A percentile compares a stretch with the other conserved stretches of the same genome.
Evolutionary conservation across 2,888 invertebrate genomes (phyloP).

Genomic region (Cremastobaeus sp.): DNA sequence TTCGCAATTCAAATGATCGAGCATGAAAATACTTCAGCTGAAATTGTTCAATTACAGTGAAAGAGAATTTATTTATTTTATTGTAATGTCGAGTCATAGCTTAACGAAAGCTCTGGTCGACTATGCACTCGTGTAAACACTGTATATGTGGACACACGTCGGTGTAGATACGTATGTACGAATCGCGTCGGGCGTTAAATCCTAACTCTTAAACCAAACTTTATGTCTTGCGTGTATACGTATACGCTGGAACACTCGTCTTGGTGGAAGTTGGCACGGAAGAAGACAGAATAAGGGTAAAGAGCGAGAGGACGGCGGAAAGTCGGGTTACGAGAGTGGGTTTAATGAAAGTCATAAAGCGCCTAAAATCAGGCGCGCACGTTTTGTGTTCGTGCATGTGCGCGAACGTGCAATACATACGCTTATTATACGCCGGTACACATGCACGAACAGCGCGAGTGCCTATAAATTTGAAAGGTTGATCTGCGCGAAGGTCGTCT

Average conservation of each 20-base stretch:
- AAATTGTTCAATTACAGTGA: slow-evolving; percentile 3
- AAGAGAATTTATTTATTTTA: slow-evolving; percentile 32
- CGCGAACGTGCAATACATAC: slow-evolving; percentile 37
- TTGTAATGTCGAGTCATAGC: slow-evolving; percentile 71
- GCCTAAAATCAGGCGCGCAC: slow-evolving; percentile 55
- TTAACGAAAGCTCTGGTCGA: slow-evolving; percentile 64
- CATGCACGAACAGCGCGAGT: slow-evolving; percentile 17
- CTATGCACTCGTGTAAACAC: slow-evolving; percentile 70
- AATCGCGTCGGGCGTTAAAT: slow-evolving; percentile 46
- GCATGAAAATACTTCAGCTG: not conserved
- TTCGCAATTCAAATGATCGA: no score
- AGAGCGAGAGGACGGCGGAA: slow-evolving; percentile 17
- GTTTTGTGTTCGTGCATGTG: slow-evolving; percentile 28
- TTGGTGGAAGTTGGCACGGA: slow-evolving; percentile 44
- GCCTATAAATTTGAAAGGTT: slow-evolving; percentile 54
- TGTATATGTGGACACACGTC: slow-evolving; percentile 25
- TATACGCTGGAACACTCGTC: slow-evolving; percentile 27
- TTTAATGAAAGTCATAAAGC: slow-evolving; percentile 73
- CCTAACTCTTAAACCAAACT: slow-evolving; percentile 50
- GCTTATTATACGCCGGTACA: slow-evolving; percentile 50
- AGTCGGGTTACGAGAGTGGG: slow-evolving; percentile 59
- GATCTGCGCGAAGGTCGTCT: slow-evolving; percentile 55
- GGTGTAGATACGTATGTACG: slow-evolving; percentile 25
- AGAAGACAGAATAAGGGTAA: slow-evolving; percentile 45
- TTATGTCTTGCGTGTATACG: slow-evolving; percentile 39